phyloP scores from a whole-genome alignment of 2,113 vertebrate genomes.

The Gnathonemus longibarbis region DNA sequence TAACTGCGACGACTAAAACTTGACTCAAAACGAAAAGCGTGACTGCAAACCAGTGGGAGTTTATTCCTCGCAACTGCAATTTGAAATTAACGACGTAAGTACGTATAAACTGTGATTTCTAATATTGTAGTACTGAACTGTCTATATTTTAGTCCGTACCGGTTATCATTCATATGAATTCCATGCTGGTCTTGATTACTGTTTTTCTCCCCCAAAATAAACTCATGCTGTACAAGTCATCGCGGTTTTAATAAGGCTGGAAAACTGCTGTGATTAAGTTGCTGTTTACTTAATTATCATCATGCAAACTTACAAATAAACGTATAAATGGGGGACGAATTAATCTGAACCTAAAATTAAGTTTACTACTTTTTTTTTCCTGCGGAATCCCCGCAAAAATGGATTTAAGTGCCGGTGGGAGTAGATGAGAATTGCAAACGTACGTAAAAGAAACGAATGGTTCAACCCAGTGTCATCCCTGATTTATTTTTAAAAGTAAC shows the following conservation, averaged over 20 bases:
- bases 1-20: neutral
- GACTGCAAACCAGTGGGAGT: neutral
- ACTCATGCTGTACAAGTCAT: neutral
- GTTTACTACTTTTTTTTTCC: neutral
- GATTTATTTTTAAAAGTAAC: neutral
- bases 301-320: neutral
- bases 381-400: neutral
- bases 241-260: neutral
- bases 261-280: neutral
- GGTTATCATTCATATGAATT: neutral
- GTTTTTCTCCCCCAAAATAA: neutral
- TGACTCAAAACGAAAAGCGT: neutral
- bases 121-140: neutral
- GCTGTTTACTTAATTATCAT: neutral
- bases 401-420: neutral
- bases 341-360: neutral
- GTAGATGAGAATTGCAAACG: neutral
- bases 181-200: neutral
- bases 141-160: neutral
- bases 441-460: neutral
- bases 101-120: neutral
- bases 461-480: neutral
- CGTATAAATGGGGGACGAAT: neutral
- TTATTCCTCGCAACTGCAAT: neutral
- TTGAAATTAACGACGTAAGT: neutral